phyloP scores from a whole-genome alignment of 2,797 vertebrate genomes.

The Danio kyathit region DNA sequence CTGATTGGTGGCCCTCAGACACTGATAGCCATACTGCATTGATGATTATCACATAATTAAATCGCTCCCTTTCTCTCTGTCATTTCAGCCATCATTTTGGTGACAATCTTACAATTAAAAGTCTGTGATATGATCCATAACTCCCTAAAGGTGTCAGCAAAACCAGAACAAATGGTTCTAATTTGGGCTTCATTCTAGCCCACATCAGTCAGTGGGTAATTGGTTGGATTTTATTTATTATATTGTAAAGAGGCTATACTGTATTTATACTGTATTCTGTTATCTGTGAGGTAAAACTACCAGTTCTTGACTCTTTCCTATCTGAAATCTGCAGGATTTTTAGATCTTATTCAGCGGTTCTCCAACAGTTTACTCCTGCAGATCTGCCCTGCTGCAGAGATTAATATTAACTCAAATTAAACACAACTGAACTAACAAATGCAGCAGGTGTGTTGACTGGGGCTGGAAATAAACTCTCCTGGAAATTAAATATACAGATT shows the following conservation, averaged over 20 bases:
- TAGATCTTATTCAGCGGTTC: not conserved
- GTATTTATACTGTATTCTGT: not conserved
- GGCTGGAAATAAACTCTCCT: not conserved
- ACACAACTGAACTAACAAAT: constrained; percentile 11
- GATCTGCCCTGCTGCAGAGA: not conserved
- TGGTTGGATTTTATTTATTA: constrained; percentile 6
- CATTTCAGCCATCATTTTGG: constrained; percentile 25
- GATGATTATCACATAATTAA: constrained; percentile 11
- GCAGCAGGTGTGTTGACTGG: constrained; percentile 22
- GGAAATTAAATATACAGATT: not conserved
- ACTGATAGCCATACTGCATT: not conserved
- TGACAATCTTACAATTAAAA: constrained; percentile 43
- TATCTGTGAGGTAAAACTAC: not conserved
- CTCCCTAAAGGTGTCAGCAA: constrained; percentile 47
- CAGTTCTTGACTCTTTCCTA: not conserved
- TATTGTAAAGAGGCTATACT: not conserved
- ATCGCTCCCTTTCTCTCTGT: not conserved
- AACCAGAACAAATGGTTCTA: constrained; percentile 58
- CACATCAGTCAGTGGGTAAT: constrained; percentile 50
- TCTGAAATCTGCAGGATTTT: not conserved
- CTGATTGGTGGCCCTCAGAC: constrained; percentile 18
- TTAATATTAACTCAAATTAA: not conserved
- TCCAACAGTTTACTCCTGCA: not conserved
- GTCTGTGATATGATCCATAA: constrained; percentile 11
- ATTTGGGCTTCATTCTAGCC: constrained; percentile 53